Conservation (phyloP, 2,888 invertebrate genomes). For the Andrena minutula region DNA sequence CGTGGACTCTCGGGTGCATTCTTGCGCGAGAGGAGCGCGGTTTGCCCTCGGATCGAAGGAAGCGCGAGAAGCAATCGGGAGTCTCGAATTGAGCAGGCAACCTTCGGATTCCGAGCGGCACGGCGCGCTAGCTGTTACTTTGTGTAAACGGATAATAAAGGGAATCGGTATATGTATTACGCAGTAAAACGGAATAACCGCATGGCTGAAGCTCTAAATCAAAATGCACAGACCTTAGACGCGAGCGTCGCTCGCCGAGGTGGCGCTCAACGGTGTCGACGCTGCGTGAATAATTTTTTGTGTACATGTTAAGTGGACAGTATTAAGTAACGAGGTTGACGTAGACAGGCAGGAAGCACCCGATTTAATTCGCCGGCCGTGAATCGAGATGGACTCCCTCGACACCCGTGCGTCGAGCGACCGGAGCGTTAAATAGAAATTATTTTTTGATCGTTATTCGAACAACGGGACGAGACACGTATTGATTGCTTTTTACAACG, state of each 20-base stretch:
- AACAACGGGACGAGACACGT: background rate
- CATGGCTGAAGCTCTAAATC: slow-evolving; percentile 77
- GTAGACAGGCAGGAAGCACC: background rate
- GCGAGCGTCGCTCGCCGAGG: slow-evolving; percentile 6
- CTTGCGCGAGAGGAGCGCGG: background rate
- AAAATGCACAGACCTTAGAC: slow-evolving; percentile 69
- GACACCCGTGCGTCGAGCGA: background rate
- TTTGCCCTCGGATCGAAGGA: background rate
- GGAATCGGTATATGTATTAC: slow-evolving; percentile 58
- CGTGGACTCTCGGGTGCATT: slow-evolving; percentile 46
- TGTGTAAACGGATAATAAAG: slow-evolving; percentile 56
- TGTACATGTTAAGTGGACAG: slow-evolving; percentile 57
- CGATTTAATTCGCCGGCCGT: background rate
- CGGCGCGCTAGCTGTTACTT: slow-evolving; percentile 25
- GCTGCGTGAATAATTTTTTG: slow-evolving; percentile 32
- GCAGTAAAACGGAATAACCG: slow-evolving; percentile 66
- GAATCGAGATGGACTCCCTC: background rate
- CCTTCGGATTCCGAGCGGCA: background rate
- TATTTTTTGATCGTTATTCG: slow-evolving; percentile 3
- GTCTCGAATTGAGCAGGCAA: no score
- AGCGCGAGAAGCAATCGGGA: no score
- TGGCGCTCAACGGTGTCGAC: background rate
- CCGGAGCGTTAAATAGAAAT: background rate
- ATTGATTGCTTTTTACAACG: slow-evolving; percentile 18
- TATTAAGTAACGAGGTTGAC: slow-evolving; percentile 18